Conservation (phyloP, 2,113 vertebrate species). For the Micronisus gabar region DNA sequence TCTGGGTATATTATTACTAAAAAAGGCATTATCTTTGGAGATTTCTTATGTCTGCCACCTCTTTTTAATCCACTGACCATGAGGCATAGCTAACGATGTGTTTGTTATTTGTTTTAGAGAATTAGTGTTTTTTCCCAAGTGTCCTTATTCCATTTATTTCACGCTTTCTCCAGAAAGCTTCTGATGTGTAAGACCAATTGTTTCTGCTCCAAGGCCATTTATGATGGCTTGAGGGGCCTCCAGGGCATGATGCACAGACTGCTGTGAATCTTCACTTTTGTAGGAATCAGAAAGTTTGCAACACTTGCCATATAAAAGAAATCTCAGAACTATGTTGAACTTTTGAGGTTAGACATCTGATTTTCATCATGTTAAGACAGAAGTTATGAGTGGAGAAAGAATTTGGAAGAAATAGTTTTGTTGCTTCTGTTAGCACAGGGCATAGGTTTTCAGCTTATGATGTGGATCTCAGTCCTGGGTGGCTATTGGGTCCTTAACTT, state of each 20-base stretch:
- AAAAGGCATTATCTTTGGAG: background rate
- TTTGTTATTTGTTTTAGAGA: background rate
- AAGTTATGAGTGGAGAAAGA: background rate
- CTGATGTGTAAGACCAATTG: background rate
- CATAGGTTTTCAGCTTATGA: background rate
- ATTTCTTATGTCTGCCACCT: background rate
- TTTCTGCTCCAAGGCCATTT: background rate
- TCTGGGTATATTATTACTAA: background rate
- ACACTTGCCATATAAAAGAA: background rate
- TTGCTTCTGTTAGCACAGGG: background rate
- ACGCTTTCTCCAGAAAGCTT: background rate
- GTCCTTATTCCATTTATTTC: background rate
- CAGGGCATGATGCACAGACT: background rate
- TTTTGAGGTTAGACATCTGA: background rate
- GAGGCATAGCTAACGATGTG: background rate
- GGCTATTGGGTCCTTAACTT: background rate
- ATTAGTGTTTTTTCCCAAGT: background rate
- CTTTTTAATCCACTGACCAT: background rate
- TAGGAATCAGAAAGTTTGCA: background rate
- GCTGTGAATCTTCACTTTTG: background rate
- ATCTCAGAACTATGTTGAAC: background rate
- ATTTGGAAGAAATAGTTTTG: background rate
- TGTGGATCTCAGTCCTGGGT: background rate
- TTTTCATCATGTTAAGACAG: background rate
- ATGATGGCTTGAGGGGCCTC: background rate